Percentiles rank a stretch among this genome's conserved stretches.
Conservation (phyloP, 2,113 vertebrate genomes). For the Larimichthys polyactis region DNA sequence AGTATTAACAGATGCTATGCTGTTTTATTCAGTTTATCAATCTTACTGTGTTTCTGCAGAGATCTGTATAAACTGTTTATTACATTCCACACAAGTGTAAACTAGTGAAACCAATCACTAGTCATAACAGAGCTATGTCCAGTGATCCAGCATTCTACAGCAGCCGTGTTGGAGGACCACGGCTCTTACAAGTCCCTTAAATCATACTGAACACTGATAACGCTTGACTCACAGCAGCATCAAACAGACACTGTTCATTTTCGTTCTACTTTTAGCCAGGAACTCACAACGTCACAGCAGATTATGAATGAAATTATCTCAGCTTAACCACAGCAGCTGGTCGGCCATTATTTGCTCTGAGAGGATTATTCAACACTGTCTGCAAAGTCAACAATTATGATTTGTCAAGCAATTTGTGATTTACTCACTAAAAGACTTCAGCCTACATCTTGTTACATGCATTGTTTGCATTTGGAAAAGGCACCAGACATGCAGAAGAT, state of each 20-base stretch:
- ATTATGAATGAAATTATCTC: slow-evolving; percentile 32
- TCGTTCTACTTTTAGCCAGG: slow-evolving; percentile 1
- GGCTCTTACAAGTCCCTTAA: not conserved
- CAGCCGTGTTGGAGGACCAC: not conserved
- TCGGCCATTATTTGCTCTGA: slow-evolving; percentile 26
- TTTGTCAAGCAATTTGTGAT: slow-evolving; percentile 1
- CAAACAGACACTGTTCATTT: slow-evolving; percentile 3
- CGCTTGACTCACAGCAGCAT: not conserved
- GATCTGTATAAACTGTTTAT: not conserved
- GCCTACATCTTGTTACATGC: not conserved
- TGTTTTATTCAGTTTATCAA: not conserved
- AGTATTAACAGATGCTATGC: not conserved
- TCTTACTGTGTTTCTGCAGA: not conserved
- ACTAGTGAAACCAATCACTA: not conserved
- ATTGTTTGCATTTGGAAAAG: not conserved
- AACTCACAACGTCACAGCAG: not conserved
- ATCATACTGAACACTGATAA: not conserved
- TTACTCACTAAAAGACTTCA: not conserved
- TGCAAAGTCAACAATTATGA: slow-evolving; percentile 16
- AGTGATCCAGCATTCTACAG: not conserved
- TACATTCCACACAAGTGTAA: not conserved
- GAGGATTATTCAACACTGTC: slow-evolving; percentile 29
- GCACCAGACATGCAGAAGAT: not conserved
- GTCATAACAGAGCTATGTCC: slow-evolving; percentile 1
- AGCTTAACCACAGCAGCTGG: slow-evolving; percentile 35